Evolutionary conservation across 2,113 vertebrate genomes (phyloP).

Genomic region (Illadopsis cleaveri): DNA sequence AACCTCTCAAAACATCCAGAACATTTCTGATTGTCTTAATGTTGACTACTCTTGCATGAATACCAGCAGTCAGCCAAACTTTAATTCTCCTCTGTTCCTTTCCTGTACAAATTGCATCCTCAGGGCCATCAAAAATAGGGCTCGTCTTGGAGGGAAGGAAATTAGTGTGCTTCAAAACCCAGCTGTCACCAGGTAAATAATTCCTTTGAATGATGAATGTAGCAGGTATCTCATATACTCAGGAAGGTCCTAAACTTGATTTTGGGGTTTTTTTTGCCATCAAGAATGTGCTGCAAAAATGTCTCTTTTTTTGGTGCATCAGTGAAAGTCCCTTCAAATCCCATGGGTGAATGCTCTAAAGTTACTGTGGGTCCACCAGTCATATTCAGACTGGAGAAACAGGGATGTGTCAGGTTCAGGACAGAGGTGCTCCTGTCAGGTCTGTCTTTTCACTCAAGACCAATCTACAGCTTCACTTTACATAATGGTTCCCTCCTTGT

Average conservation of each 20-base stretch:
- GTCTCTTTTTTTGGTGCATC: not conserved
- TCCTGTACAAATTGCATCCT: conserved; percentile 19
- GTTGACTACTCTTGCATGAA: not conserved
- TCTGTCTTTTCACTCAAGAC: not conserved
- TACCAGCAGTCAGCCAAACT: not conserved
- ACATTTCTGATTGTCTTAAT: not conserved
- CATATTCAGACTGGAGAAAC: not conserved
- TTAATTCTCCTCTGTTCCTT: not conserved
- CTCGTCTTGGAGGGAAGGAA: not conserved
- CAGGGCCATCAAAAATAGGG: not conserved
- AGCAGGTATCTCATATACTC: conserved; percentile 8
- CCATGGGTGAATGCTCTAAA: not conserved
- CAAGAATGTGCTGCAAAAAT: not conserved
- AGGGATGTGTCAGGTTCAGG: not conserved
- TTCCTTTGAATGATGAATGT: not conserved
- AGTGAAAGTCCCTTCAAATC: not conserved
- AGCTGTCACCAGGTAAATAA: not conserved
- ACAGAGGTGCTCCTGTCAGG: not conserved
- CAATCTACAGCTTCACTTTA: not conserved
- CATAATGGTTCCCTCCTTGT: not conserved
- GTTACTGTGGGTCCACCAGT: not conserved
- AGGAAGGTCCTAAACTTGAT: conserved; percentile 1
- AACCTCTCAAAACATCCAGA: not conserved
- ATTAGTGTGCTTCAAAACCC: conserved; percentile 7
- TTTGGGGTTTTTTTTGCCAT: not conserved